Conservation (phyloP, 2,888 invertebrate genomes). For the Leptinotarsa rubiginosa region DNA sequence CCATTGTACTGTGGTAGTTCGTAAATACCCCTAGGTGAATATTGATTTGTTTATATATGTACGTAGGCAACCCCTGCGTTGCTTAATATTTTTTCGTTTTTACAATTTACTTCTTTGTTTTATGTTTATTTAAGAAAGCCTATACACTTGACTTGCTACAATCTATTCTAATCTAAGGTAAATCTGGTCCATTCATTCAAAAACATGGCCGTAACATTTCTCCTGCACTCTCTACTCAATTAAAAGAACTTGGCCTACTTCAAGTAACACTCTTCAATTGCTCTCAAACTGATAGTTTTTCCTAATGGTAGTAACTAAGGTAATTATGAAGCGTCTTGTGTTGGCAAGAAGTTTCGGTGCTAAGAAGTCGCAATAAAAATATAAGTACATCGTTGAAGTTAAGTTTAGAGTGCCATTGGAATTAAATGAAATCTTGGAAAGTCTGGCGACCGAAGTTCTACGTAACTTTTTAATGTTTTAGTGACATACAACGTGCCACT, state of each 20-base stretch:
- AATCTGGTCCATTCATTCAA: no score
- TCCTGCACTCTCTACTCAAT: neutral
- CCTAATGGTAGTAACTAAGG: slow-evolving; percentile 12
- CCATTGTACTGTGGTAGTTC: no score
- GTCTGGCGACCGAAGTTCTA: slow-evolving; percentile 26
- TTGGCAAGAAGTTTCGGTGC: slow-evolving; percentile 20
- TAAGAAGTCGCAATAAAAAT: slow-evolving; percentile 36
- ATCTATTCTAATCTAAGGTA: no score
- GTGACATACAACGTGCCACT: slow-evolving; percentile 30
- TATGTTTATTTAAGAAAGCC: no score
- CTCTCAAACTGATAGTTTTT: slow-evolving; percentile 18
- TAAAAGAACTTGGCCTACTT: neutral
- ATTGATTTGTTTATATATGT: no score
- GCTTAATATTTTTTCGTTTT: no score
- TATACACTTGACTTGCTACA: no score
- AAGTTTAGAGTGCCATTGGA: slow-evolving; percentile 38
- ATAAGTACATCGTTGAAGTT: slow-evolving; percentile 36
- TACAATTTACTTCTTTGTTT: no score
- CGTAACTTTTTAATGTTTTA: slow-evolving; percentile 34
- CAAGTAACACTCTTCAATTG: neutral
- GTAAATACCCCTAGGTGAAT: no score
- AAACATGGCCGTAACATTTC: neutral
- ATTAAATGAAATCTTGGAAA: slow-evolving; percentile 38
- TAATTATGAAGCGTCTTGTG: slow-evolving; percentile 20
- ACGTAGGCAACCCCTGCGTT: no score